These are phyloP conservation scores for Colletes latitarsis DNA, from an alignment of 1,140 invertebrate genomes.

Conservation along the genomic window DNA sequence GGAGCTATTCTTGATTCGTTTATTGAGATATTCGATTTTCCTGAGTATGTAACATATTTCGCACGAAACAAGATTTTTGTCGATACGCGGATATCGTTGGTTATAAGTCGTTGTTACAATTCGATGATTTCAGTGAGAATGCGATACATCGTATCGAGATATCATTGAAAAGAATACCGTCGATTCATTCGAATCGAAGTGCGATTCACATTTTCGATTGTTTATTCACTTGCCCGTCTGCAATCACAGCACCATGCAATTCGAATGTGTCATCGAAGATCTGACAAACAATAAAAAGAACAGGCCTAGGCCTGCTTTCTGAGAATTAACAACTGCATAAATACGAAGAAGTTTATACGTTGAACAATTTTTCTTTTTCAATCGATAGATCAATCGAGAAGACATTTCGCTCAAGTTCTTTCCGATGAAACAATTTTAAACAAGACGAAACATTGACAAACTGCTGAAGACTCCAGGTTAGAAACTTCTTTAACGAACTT, in stretches of 20 bases:
- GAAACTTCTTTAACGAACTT: slow-evolving; percentile 1
- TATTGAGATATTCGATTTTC: not conserved
- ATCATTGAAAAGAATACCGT: not conserved
- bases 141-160: not conserved
- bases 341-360: not conserved
- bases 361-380: not conserved
- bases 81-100: not conserved
- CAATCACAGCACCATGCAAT: not conserved
- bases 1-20: not conserved
- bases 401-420: not conserved
- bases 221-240: not conserved
- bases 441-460: not conserved
- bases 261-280: not conserved
- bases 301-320: not conserved
- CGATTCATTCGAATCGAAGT: no score
- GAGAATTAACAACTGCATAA: not conserved
- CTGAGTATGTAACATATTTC: not conserved
- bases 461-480: not conserved
- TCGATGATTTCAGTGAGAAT: not conserved
- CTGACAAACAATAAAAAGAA: not conserved
- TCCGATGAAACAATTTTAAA: not conserved
- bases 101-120: not conserved
- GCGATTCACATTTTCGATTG: not conserved
- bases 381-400: slow-evolving; percentile 9
- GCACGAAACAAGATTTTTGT: not conserved